phyloP scores from a whole-genome alignment of 2,797 vertebrate genomes.

The Xerus rutilus region DNA sequence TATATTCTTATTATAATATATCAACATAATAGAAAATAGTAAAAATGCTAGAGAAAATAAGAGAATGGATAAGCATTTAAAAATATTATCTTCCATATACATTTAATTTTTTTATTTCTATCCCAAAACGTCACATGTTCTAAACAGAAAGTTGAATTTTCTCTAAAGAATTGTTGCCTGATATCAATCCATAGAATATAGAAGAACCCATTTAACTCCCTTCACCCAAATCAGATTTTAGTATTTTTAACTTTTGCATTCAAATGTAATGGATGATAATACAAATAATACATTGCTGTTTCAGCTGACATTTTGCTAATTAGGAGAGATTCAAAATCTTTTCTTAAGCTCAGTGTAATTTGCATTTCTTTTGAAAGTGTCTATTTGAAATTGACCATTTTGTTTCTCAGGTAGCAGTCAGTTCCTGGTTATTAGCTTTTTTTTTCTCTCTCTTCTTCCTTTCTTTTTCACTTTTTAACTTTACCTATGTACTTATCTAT shows the following conservation, averaged over 20 bases:
- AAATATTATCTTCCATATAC: background rate
- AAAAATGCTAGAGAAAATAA: background rate
- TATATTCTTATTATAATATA: background rate
- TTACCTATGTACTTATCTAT: background rate
- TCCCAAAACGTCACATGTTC: background rate
- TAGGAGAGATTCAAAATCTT: background rate
- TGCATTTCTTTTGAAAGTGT: constrained; percentile 13
- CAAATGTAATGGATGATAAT: constrained; percentile 13
- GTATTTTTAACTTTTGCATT: background rate
- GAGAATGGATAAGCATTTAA: background rate
- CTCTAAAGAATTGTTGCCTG: background rate
- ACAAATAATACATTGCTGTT: background rate
- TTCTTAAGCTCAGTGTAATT: background rate
- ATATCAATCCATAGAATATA: background rate
- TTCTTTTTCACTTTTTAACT: background rate
- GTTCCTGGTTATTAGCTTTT: background rate
- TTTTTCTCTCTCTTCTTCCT: background rate
- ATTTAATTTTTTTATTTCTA: constrained; percentile 9
- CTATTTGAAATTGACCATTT: constrained; percentile 31
- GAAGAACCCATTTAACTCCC: background rate
- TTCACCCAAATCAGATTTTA: background rate
- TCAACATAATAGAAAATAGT: background rate
- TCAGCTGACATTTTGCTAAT: background rate
- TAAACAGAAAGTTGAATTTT: constrained; percentile 20
- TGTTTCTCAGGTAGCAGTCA: constrained; percentile 5